These are phyloP conservation scores for Ophion costatus DNA, from an alignment of 2,888 invertebrate species.

Conservation along the genomic window DNA sequence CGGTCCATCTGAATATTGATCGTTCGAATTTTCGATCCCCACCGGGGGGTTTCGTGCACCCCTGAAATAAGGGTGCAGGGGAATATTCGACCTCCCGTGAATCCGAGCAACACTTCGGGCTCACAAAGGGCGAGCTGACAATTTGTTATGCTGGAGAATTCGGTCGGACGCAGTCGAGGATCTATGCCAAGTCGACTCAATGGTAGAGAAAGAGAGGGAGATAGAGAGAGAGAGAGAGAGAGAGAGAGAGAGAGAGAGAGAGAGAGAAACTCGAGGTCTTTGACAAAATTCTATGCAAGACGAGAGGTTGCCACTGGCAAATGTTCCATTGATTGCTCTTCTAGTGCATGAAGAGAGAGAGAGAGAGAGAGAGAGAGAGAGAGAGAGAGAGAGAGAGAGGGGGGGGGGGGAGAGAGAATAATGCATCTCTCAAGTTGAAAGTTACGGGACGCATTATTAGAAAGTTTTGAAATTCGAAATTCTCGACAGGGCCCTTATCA, in stretches of 20 bases:
- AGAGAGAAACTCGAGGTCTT: neutral
- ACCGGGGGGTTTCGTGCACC: neutral
- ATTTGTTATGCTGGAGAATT: neutral
- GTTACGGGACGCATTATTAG: constrained; percentile 12
- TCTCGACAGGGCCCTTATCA: neutral
- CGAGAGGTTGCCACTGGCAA: constrained; percentile 26
- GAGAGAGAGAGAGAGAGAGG: neutral
- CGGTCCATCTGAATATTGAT: too few relatives aligned
- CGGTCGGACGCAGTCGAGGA: neutral
- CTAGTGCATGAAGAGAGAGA: neutral
- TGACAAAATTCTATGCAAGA: constrained; percentile 5
- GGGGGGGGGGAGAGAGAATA: neutral
- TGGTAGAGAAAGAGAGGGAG: too few relatives aligned
- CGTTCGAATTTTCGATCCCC: too few relatives aligned
- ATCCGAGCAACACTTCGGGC: neutral
- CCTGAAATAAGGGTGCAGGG: neutral
- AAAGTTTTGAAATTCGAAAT: constrained; percentile 34
- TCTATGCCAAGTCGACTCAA: constrained; percentile 1
- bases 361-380: neutral
- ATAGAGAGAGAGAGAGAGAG: too few relatives aligned
- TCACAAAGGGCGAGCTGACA: neutral
- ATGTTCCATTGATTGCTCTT: constrained; percentile 17
- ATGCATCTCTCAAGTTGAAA: neutral
- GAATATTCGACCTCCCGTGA: too few relatives aligned
- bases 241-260: neutral